Conservation (phyloP, 1,140 invertebrate species). For the Eciton burchellii region DNA sequence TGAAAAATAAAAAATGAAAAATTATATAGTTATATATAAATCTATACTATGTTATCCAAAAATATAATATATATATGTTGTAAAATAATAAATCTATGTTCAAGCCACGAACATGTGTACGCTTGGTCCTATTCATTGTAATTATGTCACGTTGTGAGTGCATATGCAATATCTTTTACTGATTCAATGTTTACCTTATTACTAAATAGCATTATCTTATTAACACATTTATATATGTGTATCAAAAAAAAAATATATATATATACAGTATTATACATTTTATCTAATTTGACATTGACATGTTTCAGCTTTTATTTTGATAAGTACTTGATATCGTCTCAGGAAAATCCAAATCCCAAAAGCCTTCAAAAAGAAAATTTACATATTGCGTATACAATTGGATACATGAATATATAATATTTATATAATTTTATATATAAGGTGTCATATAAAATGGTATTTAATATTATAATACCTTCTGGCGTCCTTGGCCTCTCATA, state of each 20-base stretch:
- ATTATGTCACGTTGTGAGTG: slow-evolving; percentile 1
- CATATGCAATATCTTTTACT: background rate
- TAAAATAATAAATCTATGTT: slow-evolving; percentile 85
- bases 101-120: slow-evolving; percentile 69
- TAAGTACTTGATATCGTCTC: slow-evolving; percentile 58
- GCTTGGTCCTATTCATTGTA: background rate
- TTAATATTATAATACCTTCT: slow-evolving; percentile 73
- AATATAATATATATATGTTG: slow-evolving; percentile 85
- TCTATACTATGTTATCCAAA: slow-evolving; percentile 81
- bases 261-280: background rate
- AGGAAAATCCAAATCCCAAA: slow-evolving; percentile 82
- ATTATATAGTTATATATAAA: slow-evolving; percentile 81
- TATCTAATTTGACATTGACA: background rate
- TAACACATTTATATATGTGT: background rate
- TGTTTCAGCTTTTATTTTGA: slow-evolving; percentile 5
- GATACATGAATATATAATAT: slow-evolving; percentile 12
- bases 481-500: slow-evolving; percentile 80
- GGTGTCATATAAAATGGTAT: slow-evolving; percentile 19
- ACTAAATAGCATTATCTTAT: background rate
- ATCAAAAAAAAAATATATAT: slow-evolving; percentile 1
- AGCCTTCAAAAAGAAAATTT: slow-evolving; percentile 74
- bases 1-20: slow-evolving; percentile 76
- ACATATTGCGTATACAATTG: slow-evolving; percentile 3
- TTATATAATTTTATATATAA: slow-evolving; percentile 2
- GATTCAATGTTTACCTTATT: background rate